Evolutionary conservation across 2,888 invertebrate species (phyloP).

Genomic region (Tachina grossa): DNA sequence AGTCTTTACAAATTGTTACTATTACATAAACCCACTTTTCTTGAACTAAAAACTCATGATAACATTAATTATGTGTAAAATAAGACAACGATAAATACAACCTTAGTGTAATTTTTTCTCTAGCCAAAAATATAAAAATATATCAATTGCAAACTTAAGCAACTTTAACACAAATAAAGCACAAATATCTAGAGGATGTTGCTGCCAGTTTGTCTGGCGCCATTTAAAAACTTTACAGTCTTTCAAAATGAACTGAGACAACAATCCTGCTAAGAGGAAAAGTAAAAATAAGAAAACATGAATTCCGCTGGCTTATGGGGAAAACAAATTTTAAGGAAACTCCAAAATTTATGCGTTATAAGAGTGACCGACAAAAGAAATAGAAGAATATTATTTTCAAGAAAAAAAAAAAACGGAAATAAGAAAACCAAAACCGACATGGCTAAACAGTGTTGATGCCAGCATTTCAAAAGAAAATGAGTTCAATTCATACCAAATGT

Average conservation of each 20-base stretch:
- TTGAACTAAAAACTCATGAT: slow-evolving; percentile 3
- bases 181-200: slow-evolving; percentile 55
- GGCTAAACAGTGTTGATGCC: slow-evolving; percentile 52
- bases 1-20: neutral
- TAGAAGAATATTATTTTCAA: slow-evolving; percentile 42
- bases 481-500: slow-evolving; percentile 54
- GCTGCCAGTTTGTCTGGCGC: slow-evolving; percentile 79
- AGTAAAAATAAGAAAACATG: neutral
- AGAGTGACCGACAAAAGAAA: slow-evolving; percentile 35
- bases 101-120: slow-evolving; percentile 4
- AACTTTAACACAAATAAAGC: slow-evolving; percentile 37
- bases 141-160: slow-evolving; percentile 36
- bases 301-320: slow-evolving; percentile 34
- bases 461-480: slow-evolving; percentile 56
- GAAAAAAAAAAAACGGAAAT: slow-evolving; percentile 42
- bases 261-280: slow-evolving; percentile 19
- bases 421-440: slow-evolving; percentile 37
- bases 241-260: slow-evolving; percentile 58
- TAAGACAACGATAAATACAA: slow-evolving; percentile 7
- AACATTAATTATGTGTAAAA: slow-evolving; percentile 48
- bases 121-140: slow-evolving; percentile 37
- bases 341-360: slow-evolving; percentile 66
- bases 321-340: slow-evolving; percentile 50
- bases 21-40: neutral
- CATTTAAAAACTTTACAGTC: slow-evolving; percentile 72